These are phyloP conservation scores for Pyrocephalus nanus DNA, from an alignment of 2,797 vertebrate genomes.

Conservation along the genomic window DNA sequence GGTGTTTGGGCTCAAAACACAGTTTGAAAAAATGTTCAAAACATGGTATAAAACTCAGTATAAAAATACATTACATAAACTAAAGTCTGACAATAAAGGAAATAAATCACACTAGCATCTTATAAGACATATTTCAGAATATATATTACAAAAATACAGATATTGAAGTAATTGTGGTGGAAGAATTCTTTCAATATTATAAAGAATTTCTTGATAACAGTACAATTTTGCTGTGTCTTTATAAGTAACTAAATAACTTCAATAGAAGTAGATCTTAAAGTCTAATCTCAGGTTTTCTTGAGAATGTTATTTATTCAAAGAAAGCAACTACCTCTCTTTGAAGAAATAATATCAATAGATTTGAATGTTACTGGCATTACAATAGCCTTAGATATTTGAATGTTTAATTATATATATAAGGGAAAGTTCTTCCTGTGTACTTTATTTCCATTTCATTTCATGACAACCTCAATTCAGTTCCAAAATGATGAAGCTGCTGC, in stretches of 20 bases:
- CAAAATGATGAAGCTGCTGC: neutral
- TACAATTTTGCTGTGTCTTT: neutral
- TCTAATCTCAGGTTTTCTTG: neutral
- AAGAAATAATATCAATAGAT: constrained; percentile 30
- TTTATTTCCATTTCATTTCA: neutral
- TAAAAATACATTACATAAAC: neutral
- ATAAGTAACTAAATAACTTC: neutral
- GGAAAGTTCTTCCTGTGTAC: neutral
- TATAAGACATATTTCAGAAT: neutral
- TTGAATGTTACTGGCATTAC: neutral
- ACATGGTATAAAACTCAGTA: neutral
- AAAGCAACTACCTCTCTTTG: constrained; percentile 51
- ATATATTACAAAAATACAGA: neutral
- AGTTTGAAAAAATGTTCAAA: neutral
- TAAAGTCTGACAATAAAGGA: neutral
- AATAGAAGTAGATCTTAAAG: neutral
- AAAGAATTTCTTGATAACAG: neutral
- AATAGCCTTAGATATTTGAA: neutral
- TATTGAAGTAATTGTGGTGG: neutral
- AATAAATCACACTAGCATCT: neutral
- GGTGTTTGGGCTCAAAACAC: neutral
- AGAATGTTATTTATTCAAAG: constrained; percentile 46
- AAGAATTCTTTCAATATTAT: neutral
- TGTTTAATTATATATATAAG: neutral
- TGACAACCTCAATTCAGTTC: neutral